A percentile compares a stretch with the other conserved stretches of the same genome.
phyloP scores from a whole-genome alignment of 2,888 invertebrate genomes.

The Leucophora obtusa region DNA sequence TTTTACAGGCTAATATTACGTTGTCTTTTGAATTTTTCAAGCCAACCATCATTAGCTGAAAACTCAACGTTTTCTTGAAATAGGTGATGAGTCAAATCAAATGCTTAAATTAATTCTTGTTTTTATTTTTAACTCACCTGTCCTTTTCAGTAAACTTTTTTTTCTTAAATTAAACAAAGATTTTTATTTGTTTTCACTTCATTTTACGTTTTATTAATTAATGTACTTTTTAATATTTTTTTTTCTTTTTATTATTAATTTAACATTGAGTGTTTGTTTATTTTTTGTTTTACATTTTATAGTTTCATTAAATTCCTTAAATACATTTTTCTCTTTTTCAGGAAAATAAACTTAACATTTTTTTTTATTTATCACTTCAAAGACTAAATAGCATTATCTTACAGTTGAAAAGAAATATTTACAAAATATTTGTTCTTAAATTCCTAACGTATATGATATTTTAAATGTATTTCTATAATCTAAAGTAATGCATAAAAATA shows the following conservation, averaged over 20 bases:
- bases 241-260: slow-evolving; percentile 13
- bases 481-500: background rate
- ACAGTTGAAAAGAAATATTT: slow-evolving; percentile 8
- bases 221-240: slow-evolving; percentile 11
- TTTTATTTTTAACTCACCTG: no score
- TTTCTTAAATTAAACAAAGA: background rate
- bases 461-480: background rate
- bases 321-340: slow-evolving; percentile 25
- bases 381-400: slow-evolving; percentile 36
- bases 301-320: background rate
- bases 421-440: background rate
- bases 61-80: no score
- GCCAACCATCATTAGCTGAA: no score
- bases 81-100: no score
- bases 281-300: background rate
- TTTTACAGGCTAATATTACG: no score
- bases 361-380: slow-evolving; percentile 13
- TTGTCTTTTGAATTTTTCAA: no score
- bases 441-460: background rate
- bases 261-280: slow-evolving; percentile 7
- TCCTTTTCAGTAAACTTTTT: no score
- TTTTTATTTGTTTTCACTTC: background rate
- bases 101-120: no score
- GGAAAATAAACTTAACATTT: slow-evolving; percentile 58
- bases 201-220: slow-evolving; percentile 26